A percentile compares a stretch with the other conserved stretches of the same genome.
Evolutionary conservation across 2,113 vertebrate species (phyloP).

Genomic region (Pungitius pungitius): DNA sequence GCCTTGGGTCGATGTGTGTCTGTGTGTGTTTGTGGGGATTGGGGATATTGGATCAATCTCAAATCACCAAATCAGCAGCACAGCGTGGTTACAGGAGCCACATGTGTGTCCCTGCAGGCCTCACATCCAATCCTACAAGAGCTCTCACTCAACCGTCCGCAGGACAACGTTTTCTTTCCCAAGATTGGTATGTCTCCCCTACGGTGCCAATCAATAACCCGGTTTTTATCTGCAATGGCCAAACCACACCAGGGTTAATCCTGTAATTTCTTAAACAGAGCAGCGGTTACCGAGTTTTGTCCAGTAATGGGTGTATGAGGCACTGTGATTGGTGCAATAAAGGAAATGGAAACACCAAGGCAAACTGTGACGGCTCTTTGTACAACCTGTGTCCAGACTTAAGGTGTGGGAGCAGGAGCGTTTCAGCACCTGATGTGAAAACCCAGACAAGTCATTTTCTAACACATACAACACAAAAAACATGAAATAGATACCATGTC

Average conservation of each 20-base stretch:
- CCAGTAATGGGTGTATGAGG: slow-evolving; percentile 20
- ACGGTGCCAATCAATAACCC: slow-evolving; percentile 34
- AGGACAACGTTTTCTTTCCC: slow-evolving; percentile 11
- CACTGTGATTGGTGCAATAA: neutral
- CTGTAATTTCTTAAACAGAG: slow-evolving; percentile 35
- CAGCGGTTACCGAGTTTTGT: slow-evolving; percentile 13
- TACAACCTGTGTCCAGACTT: neutral
- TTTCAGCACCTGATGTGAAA: neutral
- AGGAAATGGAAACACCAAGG: neutral
- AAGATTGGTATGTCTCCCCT: slow-evolving; percentile 7
- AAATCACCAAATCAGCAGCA: slow-evolving; percentile 16
- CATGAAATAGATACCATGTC: slow-evolving; percentile 82
- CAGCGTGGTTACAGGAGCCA: slow-evolving; percentile 14
- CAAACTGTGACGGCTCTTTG: neutral
- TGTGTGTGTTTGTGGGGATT: neutral
- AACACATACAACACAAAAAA: neutral
- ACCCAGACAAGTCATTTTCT: neutral
- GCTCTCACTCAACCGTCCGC: slow-evolving; percentile 22
- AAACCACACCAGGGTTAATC: slow-evolving; percentile 9
- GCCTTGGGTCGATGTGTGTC: neutral
- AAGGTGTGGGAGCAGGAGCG: neutral
- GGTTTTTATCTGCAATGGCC: slow-evolving; percentile 42
- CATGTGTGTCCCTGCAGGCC: slow-evolving; percentile 23
- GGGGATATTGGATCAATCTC: slow-evolving; percentile 19
- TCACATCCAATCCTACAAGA: slow-evolving; percentile 31